Base-by-base conservation (phyloP, 1,140 invertebrate species). In the Pseudomyrmex concolor region DNA sequence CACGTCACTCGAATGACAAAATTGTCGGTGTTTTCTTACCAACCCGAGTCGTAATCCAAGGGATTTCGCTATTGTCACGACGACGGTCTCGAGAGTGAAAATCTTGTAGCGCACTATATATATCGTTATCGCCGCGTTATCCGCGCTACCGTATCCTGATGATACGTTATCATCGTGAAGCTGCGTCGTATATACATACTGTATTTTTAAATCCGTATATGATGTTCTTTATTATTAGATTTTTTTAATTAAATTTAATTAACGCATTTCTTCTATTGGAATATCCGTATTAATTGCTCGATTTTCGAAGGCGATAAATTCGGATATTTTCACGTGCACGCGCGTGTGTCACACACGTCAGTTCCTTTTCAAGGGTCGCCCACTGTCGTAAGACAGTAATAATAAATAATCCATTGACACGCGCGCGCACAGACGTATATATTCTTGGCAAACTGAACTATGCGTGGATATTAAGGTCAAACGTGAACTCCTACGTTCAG, bases 381-480 rank as follows among this genome's bases (percentile, higher is more conserved):
- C 15, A 22, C 15, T 7, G 7, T 54, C 51, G 1, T 34, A 55
- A 62, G n/a, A 74, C 3, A 25, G 2, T 54, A 77, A 77, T 15
- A 72, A 84, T 73, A 71, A 68, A 51, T 71, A 55, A 51, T 15
- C 51, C 43, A 83, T 50, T 66, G 19, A 63, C n/a, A 34, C 34
- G 7, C 34, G 5, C 34, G 34, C 34, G 34, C 34, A 34, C 34
- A 34, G 34, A 34, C 34, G 34, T 34, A 34, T 34, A 34, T 34
- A 22, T 66, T 54, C 10, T 7, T 10, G 43, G 17, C n/a, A 67
- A 45, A 34, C 4, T 60, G 62, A 63, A 84, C 80, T 10, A 34
- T 50, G 25, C 59, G 71, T 84, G 71, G 84, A 82, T 64, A 70
- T 85, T 85, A 85, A 85, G 84, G 84, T 85, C 81, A 83, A 84